Base-by-base conservation (phyloP, 1,140 invertebrate species). In the Carcinoscorpius rotundicauda region DNA sequence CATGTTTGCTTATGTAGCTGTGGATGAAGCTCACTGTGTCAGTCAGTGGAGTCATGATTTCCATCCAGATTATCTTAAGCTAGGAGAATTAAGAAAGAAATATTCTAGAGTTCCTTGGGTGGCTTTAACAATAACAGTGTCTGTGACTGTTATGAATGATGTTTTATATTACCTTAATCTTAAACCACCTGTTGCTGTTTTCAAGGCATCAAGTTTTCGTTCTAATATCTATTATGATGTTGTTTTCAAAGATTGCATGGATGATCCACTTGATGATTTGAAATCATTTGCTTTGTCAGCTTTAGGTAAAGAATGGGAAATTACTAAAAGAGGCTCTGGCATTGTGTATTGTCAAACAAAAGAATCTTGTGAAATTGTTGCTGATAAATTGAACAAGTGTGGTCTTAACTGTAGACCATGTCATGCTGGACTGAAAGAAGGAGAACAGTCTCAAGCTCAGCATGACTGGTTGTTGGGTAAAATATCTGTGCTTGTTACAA, bases 1-100 rank as follows among this genome's bases (percentile, higher is more conserved):
- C 52, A 78, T 83, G 63, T 66, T 87, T 6, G 78, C 78, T 5
- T 85, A 83, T 70, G 80, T 87, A 69, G 80, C 85, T 49, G 88
- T 98, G 9, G 96, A 98, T 80, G 96, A 98, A 81, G 95, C 93
- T 8, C 95, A 98, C 77, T 98, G 95, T 81, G 93, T 98, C 0
- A 95, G 91, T 74, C 88, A 97, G 72, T 98, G 94, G 94, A 95
- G 95, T 2, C 95, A 98, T 78, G 94, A 98, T 78, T 98, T 98
- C 76, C 80, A 95, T 50, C 91, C 91, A 1, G 91, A 97, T 77
- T 98, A 98, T 77, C 81, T 97, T 4, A 93, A 88, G 77, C 77
- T 98, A 3, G 90, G 88, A 6, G 72, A 82, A 11, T 75, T 97
- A 6, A 79, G 89, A 68, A 77, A 81, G 62, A 82, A 81, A 70